These are phyloP conservation scores for Leucophora obtusa DNA, from an alignment of 2,888 invertebrate species.

Conservation along the genomic window DNA sequence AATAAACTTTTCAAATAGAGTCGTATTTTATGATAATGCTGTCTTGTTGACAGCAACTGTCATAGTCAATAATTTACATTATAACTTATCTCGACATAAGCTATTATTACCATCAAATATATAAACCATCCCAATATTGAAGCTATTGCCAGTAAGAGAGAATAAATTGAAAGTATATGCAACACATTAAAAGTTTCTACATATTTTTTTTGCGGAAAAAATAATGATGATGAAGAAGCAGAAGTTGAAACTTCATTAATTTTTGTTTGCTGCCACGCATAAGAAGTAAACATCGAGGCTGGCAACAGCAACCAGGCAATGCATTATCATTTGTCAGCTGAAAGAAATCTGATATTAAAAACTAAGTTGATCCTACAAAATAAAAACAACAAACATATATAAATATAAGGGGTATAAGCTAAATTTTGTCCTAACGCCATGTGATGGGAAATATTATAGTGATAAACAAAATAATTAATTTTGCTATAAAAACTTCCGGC, in stretches of 20 bases:
- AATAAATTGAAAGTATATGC: slow-evolving; percentile 36
- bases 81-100: too few species aligned
- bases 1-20: too few species aligned
- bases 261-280: slow-evolving; percentile 51
- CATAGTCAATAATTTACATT: too few species aligned
- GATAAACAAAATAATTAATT: too few species aligned
- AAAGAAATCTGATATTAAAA: slow-evolving; percentile 57
- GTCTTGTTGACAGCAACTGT: too few species aligned
- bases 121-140: neutral
- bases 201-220: slow-evolving; percentile 19
- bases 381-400: slow-evolving; percentile 31
- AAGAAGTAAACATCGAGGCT: slow-evolving; percentile 14
- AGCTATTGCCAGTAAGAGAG: neutral
- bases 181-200: slow-evolving; percentile 56
- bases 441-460: too few species aligned
- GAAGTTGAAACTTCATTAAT: slow-evolving; percentile 59
- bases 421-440: too few species aligned
- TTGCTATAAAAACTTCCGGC: too few species aligned
- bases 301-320: slow-evolving; percentile 18
- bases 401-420: neutral
- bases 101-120: neutral
- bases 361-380: slow-evolving; percentile 51
- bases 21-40: too few species aligned
- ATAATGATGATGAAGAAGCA: slow-evolving; percentile 45
- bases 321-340: slow-evolving; percentile 57